Evolutionary conservation across 2,113 vertebrate genomes (phyloP), one percentile per base, ranked within the genome.

Genomic region (Paraplagusia blochii): DNA sequence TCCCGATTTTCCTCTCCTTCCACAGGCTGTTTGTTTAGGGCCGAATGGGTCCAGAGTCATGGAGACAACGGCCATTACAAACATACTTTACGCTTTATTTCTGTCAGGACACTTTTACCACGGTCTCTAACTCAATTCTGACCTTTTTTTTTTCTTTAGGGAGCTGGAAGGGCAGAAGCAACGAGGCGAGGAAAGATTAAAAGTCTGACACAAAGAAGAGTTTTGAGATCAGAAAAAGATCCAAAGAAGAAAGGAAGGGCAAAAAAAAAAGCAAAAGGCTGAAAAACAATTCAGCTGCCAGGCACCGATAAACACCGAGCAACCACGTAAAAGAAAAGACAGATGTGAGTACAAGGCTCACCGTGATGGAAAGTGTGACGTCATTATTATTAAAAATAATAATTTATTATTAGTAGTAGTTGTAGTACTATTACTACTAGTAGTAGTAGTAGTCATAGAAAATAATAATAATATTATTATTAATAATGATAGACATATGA

Each of bases 11-110:
- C 65, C 16, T 66, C 69, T 71, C 49, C 44, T 56, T 92, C 92
- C 90, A 89, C 65, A 78, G 85, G 73, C 90, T 93, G 85, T 95
- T 96, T 94, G 92, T 92, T 94, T 92, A 12, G 89, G 80, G 78
- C 78, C 80, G 71, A 90, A 92, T 90, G 85, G 91, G 81, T 49
- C 53, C 59, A 19, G 58, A 80, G 87, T 86, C 88, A 84, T 86
- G 84, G 80, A 38, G 1, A 35, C 48, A 35, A 22, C 9, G 2
- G 36, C 36, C 74, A 80, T n/a, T 1, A 68, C 64, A 44, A 33
- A 66, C 35, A 13, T 11, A 39, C 11, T 40, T 12, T 11, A 18
- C 33, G 29, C n/a, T 65, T 77, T 55, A 44, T 39, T 59, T 58
- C 74, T 60, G 47, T 69, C n/a, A 29, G 43, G 48, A 77, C 83